Base-by-base conservation (phyloP, 2,113 vertebrate genomes). In the Halcyon senegalensis region DNA sequence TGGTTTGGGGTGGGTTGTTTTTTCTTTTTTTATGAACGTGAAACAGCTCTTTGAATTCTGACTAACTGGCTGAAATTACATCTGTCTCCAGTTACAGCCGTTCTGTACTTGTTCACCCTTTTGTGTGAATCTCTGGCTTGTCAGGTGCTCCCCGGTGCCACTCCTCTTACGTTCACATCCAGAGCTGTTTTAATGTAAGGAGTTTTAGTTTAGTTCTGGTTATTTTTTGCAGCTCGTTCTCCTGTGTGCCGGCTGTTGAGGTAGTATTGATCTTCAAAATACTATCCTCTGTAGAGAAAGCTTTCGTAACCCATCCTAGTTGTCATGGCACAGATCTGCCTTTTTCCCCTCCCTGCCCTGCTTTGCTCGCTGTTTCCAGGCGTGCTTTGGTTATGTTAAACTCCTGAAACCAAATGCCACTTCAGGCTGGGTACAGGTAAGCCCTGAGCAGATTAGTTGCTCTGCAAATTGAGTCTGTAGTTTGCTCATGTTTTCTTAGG, bases 401-500 rank as follows among this genome's bases (percentile, higher is more conserved):
- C 67, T 72, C 51, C 9, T 93, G 93, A 92, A 95, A 89, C 85
- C 92, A 44, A 53, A 86, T 3, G 17, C 93, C 64, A 58, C 20
- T 56, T 5, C 19, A 4, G 78, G 85, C 80, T 44, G 80, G 94
- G 94, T 89, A 92, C 94, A 95, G 92, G 93, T 96, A 89, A 96
- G 93, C 95, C 88, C 90, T 78, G 24, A n/a, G 64, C 67, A 79
- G 93, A 94, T 95, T 39, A 91, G 21, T 78, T 4, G 28, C 87
- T 80, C 88, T 56, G 86, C 83, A 90, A 4, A 79, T 24, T 0
- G 53, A 78, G 33, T 19, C 80, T 24, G 74, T 43, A 3, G 81
- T 86, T 87, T 23, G 41, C 81, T 75, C 4, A 0, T 87, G 89
- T n/a, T 67, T 81, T 44, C 24, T 13, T 79, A 44, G 48, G 69